Conservation (phyloP, 2,888 invertebrate species). For the Hemistola chrysoprasaria region DNA sequence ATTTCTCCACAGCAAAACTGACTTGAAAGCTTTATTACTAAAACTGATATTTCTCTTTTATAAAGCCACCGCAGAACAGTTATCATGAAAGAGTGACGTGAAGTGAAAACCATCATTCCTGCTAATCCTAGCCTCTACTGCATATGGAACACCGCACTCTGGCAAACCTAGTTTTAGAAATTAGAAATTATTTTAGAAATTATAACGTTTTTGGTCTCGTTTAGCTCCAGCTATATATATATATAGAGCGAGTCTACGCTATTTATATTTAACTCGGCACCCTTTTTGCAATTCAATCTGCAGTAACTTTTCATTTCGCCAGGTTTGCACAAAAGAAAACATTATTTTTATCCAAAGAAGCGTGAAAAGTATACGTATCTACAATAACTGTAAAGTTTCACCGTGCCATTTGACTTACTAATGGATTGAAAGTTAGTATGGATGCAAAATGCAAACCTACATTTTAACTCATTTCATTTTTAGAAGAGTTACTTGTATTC, state of each 20-base stretch:
- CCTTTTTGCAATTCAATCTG: constrained; percentile 56
- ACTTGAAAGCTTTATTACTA: too few species aligned
- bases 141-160: constrained; percentile 1
- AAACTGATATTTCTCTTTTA: too few species aligned
- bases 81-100: too few species aligned
- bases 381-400: constrained; percentile 19
- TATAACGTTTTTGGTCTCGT: constrained; percentile 11
- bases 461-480: neutral
- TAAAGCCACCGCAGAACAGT: too few species aligned
- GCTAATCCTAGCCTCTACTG: neutral
- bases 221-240: constrained; percentile 11
- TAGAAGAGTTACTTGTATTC: too few species aligned
- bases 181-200: constrained; percentile 1
- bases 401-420: constrained; percentile 5
- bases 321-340: constrained; percentile 41
- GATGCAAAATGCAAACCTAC: constrained; percentile 20
- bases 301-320: constrained; percentile 58
- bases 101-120: neutral
- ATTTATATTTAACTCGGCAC: constrained; percentile 33
- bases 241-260: constrained; percentile 20
- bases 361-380: constrained; percentile 26
- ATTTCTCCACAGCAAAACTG: too few species aligned
- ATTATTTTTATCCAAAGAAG: constrained; percentile 41
- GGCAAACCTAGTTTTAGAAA: neutral
- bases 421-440: too few species aligned